Evolutionary conservation across 1,140 invertebrate species (phyloP), one percentile per base, ranked within the genome.

Genomic region (Diachasma alloeum): DNA sequence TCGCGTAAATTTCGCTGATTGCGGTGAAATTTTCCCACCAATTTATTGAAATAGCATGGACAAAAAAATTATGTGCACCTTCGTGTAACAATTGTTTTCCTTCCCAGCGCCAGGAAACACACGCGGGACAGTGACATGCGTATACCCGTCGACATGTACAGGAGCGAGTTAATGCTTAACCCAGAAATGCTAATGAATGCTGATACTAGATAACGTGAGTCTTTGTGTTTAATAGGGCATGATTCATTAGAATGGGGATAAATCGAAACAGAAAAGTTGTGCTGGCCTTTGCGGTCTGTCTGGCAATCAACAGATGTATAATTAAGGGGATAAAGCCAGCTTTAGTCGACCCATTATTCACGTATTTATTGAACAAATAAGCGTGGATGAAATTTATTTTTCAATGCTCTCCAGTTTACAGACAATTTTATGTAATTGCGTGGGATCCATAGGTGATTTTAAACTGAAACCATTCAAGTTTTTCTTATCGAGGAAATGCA

Each of bases 151-250:
- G 31, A 75, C 76, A 69, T 74, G 63, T 78, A 83, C 76, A 72
- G 46, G 68, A 19, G 44, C 36, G 22, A 48, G 72, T 71, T 75
- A 76, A 76, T 69, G 59, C 42, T 48, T 74, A 79, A 78, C 80
- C 77, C 73, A 74, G 82, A 82, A 81, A 82, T 82, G 78, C 66
- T 77, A 83, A 82, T 81, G 46, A 56, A 48, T 48, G 10, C 44
- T 63, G 59, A 63, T 63, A 63, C 19, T 19, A 11, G 59, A 63
- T 63, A 63, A 63, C 59, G 24, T 9, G 10, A 63, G 22, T 63
- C 59, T 63, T 63, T 63, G 22, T 31, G 24, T 31, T 24, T 63
- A 63, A 63, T 26, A 63, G 24, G 9, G 24, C 59, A 63, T 63
- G 19, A 63, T 63, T 63, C 24, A 63, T 63, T 63, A 26, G 24